Base-by-base conservation (phyloP, 2,888 invertebrate species). In the Falcaria lacertinaria region DNA sequence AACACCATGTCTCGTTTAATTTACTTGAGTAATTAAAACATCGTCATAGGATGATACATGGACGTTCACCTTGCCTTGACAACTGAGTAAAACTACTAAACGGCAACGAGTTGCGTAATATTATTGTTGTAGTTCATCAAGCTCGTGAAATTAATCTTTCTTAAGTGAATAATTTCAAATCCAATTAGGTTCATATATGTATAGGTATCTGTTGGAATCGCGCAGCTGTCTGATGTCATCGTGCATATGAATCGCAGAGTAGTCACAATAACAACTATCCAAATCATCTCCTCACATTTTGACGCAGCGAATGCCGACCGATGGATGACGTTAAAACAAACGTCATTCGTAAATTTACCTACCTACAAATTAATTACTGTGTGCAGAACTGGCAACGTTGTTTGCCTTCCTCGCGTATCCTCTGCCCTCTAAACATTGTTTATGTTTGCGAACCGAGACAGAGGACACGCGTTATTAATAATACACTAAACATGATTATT, bases 191-290 rank as follows among this genome's bases (percentile, higher is more conserved):
- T 4, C 3, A 19, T 4, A 19, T 4, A 1, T 1, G 19, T 19
- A n/a, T 19, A 1, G 19, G 4, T 19, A 3, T 19, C 19, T 19
- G 46, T 48, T 28, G 15, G 50, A 57, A 54, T 39, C 39, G 42
- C 42, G 39, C 41, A 45, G 60, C 60, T 74, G 72, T 74, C 63
- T 75, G 72, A 75, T 76, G 76, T 74, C 72, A 76, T 59, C 57
- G 56, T 49, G 54, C 59, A 57, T 59, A 65, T 70, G 60, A 67
- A 69, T 72, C 59, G 62, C 53, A 44, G 61, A 66, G 59, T 67
- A 63, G 52, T 61, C 50, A 43, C 52, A 46, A 45, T 54, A 35
- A 49, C n/a, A 59, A 56, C 52, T 36, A 37, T 42, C 33, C 37
- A 41, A 14, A 25, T 33, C 38, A 43, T 15, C 36, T 33, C 15